phyloP scores from a whole-genome alignment of 2,888 invertebrate genomes.

The Baronia brevicornis region DNA sequence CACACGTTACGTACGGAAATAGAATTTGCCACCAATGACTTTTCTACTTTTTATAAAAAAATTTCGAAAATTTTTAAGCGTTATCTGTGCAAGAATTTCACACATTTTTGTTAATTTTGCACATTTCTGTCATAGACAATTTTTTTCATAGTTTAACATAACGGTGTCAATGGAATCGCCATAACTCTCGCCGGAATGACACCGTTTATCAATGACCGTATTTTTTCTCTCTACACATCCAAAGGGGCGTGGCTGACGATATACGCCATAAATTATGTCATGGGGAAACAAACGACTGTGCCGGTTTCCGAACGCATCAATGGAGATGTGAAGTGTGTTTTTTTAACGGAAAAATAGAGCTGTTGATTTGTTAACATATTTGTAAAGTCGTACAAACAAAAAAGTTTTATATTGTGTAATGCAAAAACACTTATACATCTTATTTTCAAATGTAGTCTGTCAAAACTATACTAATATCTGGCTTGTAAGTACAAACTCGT shows the following conservation, averaged over 20 bases:
- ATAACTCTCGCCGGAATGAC: conserved; percentile 12
- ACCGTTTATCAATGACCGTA: conserved; percentile 30
- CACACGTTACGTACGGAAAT: too few relatives aligned
- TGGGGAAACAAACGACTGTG: conserved; percentile 34
- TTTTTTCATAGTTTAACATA: not conserved
- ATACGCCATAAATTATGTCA: conserved; percentile 53
- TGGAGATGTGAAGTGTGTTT: conserved; percentile 21
- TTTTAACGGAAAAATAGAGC: conserved; percentile 16
- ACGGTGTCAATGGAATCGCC: not conserved
- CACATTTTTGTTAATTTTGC: not conserved
- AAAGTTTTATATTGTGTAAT: too few relatives aligned
- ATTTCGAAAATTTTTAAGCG: too few relatives aligned
- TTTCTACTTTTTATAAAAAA: conserved; percentile 16
- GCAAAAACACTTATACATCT: too few relatives aligned
- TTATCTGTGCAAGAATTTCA: too few relatives aligned
- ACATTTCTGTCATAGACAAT: not conserved
- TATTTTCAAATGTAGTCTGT: too few relatives aligned
- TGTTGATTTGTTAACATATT: conserved; percentile 7
- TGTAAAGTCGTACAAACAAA: too few relatives aligned
- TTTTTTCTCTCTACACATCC: conserved; percentile 26
- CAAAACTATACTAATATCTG: too few relatives aligned
- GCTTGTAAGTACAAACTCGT: too few relatives aligned
- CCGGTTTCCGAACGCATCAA: conserved; percentile 25
- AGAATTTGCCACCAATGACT: too few relatives aligned
- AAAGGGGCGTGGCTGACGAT: conserved; percentile 46